Conservation (phyloP, 2,797 vertebrate genomes). For the Hozukius guyotensis region DNA sequence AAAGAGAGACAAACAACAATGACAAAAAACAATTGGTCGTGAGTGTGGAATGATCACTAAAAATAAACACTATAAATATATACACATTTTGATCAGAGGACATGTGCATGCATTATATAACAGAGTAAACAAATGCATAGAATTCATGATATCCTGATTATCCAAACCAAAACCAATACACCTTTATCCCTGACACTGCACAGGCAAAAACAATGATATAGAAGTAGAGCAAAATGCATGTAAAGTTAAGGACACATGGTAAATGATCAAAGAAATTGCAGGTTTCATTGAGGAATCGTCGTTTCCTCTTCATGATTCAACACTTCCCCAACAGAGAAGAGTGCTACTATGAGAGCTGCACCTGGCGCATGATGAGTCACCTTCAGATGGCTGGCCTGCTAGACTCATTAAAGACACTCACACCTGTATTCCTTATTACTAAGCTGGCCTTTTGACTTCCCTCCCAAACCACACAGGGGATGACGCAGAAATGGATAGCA, state of each 20-base stretch:
- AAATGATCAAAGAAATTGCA: background rate
- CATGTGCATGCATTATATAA: background rate
- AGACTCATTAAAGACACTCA: slow-evolving; percentile 20
- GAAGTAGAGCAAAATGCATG: background rate
- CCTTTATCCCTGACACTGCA: background rate
- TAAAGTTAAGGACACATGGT: background rate
- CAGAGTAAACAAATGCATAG: background rate
- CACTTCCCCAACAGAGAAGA: background rate
- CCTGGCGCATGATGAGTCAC: slow-evolving; percentile 52
- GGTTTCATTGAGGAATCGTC: background rate
- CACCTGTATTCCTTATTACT: background rate
- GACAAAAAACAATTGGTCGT: no score
- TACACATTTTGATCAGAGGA: background rate
- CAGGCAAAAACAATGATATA: background rate
- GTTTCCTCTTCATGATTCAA: slow-evolving; percentile 9
- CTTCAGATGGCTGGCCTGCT: slow-evolving; percentile 21
- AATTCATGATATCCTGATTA: background rate
- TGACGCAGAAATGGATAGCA: slow-evolving; percentile 4
- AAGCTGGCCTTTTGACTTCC: slow-evolving; percentile 25
- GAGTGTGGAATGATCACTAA: no score
- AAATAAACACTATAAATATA: no score
- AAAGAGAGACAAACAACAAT: no score
- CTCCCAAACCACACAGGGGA: background rate
- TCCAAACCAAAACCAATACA: background rate
- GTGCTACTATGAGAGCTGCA: slow-evolving; percentile 4